Base-by-base conservation (phyloP, 2,797 vertebrate genomes). In the Phaenicophaeus curvirostris region DNA sequence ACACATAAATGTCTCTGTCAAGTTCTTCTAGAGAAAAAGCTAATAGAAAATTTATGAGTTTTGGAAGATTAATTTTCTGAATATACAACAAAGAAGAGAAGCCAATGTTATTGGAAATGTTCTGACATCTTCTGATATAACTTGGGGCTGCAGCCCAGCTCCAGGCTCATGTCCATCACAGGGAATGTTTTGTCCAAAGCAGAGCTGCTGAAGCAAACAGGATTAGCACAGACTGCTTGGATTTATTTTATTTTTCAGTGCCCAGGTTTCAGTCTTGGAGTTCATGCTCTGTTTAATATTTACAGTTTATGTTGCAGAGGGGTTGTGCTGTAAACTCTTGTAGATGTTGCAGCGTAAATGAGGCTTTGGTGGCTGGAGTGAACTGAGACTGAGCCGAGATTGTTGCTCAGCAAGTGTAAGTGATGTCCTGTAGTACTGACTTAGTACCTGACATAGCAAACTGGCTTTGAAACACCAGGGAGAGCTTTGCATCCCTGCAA, bases 391-490 rank as follows among this genome's bases (percentile, higher is more conserved):
- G 67, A 21, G 41, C 67, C 5, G 11, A 24, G 61, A 13, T 3
- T 3, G 16, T 5, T 21, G 68, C n/a, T 57, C 5, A 21, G 31
- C 62, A 4, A 3, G 7, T 13, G 73, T 28, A n/a, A 46, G 27
- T 25, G 1, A 8, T 0, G 6, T 8, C 30, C 31, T 4, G 0
- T 8, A 6, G 39, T 33, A n/a, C 72, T 30, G 37, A 6, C 8
- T 12, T 18, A 35, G 71, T 71, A 14, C 31, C 4, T 11, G 33
- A 8, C 9, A 8, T 35, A 8, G 57, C 71, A 53, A 58, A 42
- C 9, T 10, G 42, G 12, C 53, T 78, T 21, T 39, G 53, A 19
- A 39, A 39, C 0, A 8, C 30, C 54, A 25, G 41, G 33, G 46
- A 46, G 53, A 48, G 53, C 46, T 46, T 53, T 46, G 80, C 21